Evolutionary conservation across 2,113 vertebrate species (phyloP), one percentile per base, ranked within the genome.

Genomic region (Entosphenus tridentatus): DNA sequence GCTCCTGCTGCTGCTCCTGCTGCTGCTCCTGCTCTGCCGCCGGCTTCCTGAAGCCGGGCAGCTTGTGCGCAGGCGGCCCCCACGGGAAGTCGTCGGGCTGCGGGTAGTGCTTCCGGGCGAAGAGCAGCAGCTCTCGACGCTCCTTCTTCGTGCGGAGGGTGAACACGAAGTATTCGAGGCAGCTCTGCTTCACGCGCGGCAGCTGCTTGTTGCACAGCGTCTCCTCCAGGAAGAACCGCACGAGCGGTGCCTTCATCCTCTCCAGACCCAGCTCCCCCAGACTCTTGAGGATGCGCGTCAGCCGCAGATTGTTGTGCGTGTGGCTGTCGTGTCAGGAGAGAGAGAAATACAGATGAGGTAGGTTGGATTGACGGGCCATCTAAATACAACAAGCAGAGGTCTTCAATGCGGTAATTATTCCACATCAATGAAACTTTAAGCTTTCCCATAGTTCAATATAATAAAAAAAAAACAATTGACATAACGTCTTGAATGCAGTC

Each of bases 261-360:
- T 98, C 92, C 56, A 89, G 96, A 72, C 92, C 90, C 67, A 96
- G 86, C 73, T 98, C 93, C 0, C 93, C 92, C 56, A 98, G 83
- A 68, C 92, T 96, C 82, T 98, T 96, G 73, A 98, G 80, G 80
- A 98, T 96, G 55, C 92, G 86, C 3, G 93, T 96, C 77, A 98
- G 89, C 72, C 93, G 85, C 76, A 98, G 80, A 76, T 95, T 96
- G 80, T 98, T 98, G 81, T 98, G 93, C 76, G 93, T 88, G 70
- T 39, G 39, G 39, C 39, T 39, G 89, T 96, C 80, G 91, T 98
- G 76, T 13, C 75, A 75, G 71, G 68, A 56, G 69, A 57, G n/a
- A 71, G 16, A 55, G 9, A 67, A 71, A 75, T 74, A 70, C 17
- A 13, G 6, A 9, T 70, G 55, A 70, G 39, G 73, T 68, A 62